Conservation (phyloP, 2,113 vertebrate species). For the Budorcas taxicolor region DNA sequence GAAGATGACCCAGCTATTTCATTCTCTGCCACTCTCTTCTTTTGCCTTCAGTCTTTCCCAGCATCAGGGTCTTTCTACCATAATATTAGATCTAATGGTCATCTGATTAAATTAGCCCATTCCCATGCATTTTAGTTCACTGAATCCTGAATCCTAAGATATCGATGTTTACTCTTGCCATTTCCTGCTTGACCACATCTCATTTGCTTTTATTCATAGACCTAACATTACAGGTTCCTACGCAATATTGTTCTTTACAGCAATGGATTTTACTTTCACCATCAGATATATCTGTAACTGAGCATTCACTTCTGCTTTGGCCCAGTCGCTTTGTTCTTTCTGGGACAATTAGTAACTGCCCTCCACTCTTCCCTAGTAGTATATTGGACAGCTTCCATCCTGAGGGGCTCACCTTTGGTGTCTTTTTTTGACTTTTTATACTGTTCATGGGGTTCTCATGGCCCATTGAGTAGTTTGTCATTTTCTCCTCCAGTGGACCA, state of each 20-base stretch:
- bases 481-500: neutral
- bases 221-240: neutral
- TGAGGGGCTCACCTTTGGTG: neutral
- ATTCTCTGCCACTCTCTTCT: neutral
- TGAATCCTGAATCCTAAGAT: neutral
- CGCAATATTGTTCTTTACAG: neutral
- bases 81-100: neutral
- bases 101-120: neutral
- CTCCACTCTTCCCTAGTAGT: neutral
- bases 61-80: neutral
- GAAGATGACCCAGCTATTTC: neutral
- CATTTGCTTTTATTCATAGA: neutral
- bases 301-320: neutral
- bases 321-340: neutral
- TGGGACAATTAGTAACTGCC: neutral
- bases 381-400: neutral
- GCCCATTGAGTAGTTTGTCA: neutral
- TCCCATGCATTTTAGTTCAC: neutral
- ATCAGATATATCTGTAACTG: neutral
- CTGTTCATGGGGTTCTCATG: neutral
- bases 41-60: neutral
- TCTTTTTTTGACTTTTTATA: neutral
- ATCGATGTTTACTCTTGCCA: neutral
- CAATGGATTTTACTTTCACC: neutral
- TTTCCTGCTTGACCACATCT: neutral